Evolutionary conservation across 2,888 invertebrate genomes (phyloP).

Genomic region (Gortyna flavago): DNA sequence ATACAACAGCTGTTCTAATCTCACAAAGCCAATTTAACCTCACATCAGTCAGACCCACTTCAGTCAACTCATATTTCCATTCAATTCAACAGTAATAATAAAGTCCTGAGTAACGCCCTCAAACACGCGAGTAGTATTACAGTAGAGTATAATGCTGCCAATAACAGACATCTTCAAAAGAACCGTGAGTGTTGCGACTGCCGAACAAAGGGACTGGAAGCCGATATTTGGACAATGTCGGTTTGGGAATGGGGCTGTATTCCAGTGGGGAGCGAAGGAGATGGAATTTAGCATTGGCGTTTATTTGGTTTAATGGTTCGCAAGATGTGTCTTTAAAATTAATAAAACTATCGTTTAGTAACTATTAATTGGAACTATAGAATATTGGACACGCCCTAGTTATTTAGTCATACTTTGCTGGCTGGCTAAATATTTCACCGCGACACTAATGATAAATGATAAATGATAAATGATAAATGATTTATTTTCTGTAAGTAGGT

Average conservation of each 20-base stretch:
- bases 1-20: conserved; percentile 43
- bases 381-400: background rate
- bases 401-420: background rate
- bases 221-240: conserved; percentile 50
- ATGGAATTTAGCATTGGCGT: background rate
- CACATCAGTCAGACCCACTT: conserved; percentile 40
- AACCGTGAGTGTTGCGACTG: conserved; percentile 40
- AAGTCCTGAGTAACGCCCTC: conserved; percentile 61
- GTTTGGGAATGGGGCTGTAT: background rate
- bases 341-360: no score
- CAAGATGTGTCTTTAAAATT: background rate
- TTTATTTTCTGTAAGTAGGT: no score
- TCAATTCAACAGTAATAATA: conserved; percentile 38
- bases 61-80: conserved; percentile 49
- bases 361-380: background rate
- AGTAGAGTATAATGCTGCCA: conserved; percentile 56
- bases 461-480: no score
- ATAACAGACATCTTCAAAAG: conserved; percentile 41
- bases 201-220: conserved; percentile 41
- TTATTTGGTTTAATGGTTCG: background rate
- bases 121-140: conserved; percentile 69
- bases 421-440: background rate
- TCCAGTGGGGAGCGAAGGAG: background rate
- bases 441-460: no score
- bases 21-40: conserved; percentile 51